phyloP scores from a whole-genome alignment of 1,140 invertebrate species.

The Argopecten irradians region DNA sequence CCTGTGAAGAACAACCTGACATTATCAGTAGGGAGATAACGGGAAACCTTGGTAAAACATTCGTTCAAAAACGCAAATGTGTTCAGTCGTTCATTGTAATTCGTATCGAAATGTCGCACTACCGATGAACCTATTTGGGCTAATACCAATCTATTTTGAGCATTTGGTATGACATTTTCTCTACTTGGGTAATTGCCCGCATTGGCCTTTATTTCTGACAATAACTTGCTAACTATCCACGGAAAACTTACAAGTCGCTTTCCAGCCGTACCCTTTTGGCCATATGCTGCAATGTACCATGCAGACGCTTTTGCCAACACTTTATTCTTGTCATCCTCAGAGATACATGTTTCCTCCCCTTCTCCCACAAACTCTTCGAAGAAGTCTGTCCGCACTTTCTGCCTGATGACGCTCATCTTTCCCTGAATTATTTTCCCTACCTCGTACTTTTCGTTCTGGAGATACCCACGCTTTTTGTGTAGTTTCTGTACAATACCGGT shows the following conservation, averaged over 20 bases:
- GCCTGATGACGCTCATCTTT: conserved; percentile 26
- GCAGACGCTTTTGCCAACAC: conserved; percentile 29
- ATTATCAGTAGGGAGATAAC: not conserved
- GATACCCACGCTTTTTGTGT: not conserved
- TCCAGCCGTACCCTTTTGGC: not conserved
- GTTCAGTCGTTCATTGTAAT: not conserved
- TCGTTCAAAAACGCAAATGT: not conserved
- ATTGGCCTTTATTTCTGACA: not conserved
- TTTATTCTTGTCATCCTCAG: not conserved
- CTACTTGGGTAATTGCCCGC: not conserved
- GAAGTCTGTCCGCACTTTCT: not conserved
- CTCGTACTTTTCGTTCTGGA: conserved; percentile 35
- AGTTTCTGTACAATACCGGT: conserved; percentile 30
- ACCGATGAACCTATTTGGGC: not conserved
- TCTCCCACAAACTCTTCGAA: conserved; percentile 42
- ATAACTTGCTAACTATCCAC: conserved; percentile 13
- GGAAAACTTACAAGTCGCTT: conserved; percentile 33
- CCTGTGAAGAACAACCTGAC: not conserved
- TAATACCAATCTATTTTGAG: not conserved
- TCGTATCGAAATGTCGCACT: not conserved
- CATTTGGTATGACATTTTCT: not conserved
- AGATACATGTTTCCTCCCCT: not conserved
- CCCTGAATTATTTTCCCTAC: conserved; percentile 23
- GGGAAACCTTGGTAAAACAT: not conserved
- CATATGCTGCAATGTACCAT: conserved; percentile 31